A percentile compares a stretch with the other conserved stretches of the same genome.
Evolutionary conservation across 2,888 invertebrate genomes (phyloP).

Genomic region (Disparrhopalites patrizii): DNA sequence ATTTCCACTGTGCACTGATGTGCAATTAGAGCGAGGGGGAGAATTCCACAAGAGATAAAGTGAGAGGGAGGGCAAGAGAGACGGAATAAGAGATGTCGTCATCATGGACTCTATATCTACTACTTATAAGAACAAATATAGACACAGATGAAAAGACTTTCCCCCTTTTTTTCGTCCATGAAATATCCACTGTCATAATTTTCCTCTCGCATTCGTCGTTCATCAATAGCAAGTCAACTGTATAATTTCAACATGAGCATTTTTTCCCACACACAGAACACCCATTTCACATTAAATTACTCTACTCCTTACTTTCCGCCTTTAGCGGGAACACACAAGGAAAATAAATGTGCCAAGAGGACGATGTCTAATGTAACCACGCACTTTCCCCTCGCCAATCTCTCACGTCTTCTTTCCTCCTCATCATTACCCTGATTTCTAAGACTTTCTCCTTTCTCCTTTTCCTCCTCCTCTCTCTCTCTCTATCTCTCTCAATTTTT

Average conservation of each 20-base stretch:
- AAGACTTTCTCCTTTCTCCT: no score
- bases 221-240: constrained; percentile 15
- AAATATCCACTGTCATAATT: background rate
- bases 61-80: background rate
- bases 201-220: background rate
- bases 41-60: background rate
- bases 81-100: background rate
- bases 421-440: no score
- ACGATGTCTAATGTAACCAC: no score
- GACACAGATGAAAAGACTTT: background rate
- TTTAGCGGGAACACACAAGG: background rate
- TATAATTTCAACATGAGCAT: constrained; percentile 12
- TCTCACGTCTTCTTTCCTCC: background rate
- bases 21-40: background rate
- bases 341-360: no score
- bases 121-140: no score
- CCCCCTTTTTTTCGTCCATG: background rate
- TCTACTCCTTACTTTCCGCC: no score
- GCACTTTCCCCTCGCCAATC: background rate
- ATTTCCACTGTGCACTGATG: background rate
- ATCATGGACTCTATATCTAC: no score
- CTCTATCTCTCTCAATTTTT: no score
- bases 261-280: background rate
- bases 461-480: no score
- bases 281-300: background rate